Percentiles rank a stretch among this genome's conserved stretches.
These are phyloP conservation scores for Linnaemya vulpina DNA, from an alignment of 2,888 invertebrate genomes.

Conservation along the genomic window DNA sequence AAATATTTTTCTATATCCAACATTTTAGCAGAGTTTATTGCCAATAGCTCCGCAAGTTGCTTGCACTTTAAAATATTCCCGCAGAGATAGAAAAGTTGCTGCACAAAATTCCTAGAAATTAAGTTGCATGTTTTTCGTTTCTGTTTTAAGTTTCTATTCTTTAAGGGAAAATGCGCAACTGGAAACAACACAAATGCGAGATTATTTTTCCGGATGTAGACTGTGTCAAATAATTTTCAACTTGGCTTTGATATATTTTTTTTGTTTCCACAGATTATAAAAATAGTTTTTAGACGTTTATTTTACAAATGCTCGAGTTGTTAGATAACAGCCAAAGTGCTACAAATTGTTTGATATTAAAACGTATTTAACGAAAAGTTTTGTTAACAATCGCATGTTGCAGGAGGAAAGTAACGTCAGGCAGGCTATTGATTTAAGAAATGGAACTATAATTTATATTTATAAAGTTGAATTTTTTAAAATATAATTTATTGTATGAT, in stretches of 20 bases:
- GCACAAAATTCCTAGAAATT: background rate
- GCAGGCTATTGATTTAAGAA: no score
- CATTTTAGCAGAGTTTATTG: background rate
- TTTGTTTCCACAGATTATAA: background rate
- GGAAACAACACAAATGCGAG: background rate
- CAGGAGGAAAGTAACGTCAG: no score
- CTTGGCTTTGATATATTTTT: background rate
- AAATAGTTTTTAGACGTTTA: background rate
- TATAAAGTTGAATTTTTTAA: no score
- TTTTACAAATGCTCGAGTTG: background rate
- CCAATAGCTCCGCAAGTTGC: background rate
- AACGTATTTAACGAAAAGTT: background rate
- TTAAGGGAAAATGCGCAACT: background rate
- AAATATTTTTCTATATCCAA: background rate
- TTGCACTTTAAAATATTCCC: background rate
- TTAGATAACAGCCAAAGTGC: background rate
- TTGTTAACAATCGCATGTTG: background rate
- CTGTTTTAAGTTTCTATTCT: background rate
- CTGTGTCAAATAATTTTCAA: background rate
- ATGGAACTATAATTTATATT: no score
- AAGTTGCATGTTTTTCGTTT: constrained; percentile 2
- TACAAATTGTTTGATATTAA: background rate
- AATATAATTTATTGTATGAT: no score
- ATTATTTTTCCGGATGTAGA: background rate
- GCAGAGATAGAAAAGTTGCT: background rate